A percentile compares a stretch with the other conserved stretches of the same genome.
phyloP scores from a whole-genome alignment of 2,113 vertebrate species.

The Tricholaema leucomelas region DNA sequence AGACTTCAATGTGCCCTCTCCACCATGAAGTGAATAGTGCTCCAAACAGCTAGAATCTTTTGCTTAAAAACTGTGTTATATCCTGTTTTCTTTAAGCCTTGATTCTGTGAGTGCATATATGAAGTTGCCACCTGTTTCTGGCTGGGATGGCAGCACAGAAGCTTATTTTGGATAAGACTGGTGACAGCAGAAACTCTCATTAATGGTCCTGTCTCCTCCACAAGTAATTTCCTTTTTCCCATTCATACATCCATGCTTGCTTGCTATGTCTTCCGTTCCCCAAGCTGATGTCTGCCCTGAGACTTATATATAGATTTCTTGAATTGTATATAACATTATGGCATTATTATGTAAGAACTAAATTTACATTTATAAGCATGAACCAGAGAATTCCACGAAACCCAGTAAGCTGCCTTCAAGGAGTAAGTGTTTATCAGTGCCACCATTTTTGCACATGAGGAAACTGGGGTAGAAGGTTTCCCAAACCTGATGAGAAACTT shows the following conservation, averaged over 20 bases:
- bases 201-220: background rate
- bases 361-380: slow-evolving; percentile 8
- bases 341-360: background rate
- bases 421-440: background rate
- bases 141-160: background rate
- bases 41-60: background rate
- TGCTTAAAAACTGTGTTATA: background rate
- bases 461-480: background rate
- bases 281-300: background rate
- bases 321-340: background rate
- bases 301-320: background rate
- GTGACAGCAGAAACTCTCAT: slow-evolving; percentile 21
- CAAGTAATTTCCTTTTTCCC: slow-evolving; percentile 6
- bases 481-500: background rate
- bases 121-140: slow-evolving; percentile 3
- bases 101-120: background rate
- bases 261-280: background rate
- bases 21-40: background rate
- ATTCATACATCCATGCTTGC: background rate
- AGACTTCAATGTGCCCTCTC: background rate
- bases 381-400: slow-evolving; percentile 7
- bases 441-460: background rate
- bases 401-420: background rate
- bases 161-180: slow-evolving; percentile 24
- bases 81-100: background rate